Evolutionary conservation across 1,140 invertebrate genomes (phyloP).

Genomic region (Manduca sexta): DNA sequence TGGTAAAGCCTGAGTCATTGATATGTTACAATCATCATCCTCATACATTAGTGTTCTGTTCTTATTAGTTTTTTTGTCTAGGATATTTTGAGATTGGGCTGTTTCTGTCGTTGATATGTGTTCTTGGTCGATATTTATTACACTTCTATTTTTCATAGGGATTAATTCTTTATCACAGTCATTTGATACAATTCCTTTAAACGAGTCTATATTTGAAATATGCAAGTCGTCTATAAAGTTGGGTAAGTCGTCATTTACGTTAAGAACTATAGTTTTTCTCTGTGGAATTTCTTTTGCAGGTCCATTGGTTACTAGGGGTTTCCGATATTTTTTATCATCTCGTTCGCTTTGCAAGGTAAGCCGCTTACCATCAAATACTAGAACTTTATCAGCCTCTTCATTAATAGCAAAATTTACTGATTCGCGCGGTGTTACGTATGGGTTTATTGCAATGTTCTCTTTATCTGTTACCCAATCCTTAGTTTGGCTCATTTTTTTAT

Average conservation of each 20-base stretch:
- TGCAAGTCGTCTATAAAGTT: slow-evolving; percentile 31
- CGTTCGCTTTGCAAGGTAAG: slow-evolving; percentile 41
- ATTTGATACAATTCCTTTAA: neutral
- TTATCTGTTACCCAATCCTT: slow-evolving; percentile 46
- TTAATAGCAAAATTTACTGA: slow-evolving; percentile 44
- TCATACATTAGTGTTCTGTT: slow-evolving; percentile 4
- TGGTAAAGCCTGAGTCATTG: slow-evolving; percentile 16
- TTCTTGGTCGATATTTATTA: slow-evolving; percentile 19
- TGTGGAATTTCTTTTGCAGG: slow-evolving; percentile 12
- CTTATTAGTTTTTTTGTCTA: slow-evolving; percentile 11
- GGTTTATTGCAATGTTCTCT: slow-evolving; percentile 55
- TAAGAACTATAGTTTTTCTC: slow-evolving; percentile 44
- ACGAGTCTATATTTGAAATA: slow-evolving; percentile 1
- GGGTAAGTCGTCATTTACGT: slow-evolving; percentile 45
- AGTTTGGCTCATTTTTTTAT: slow-evolving; percentile 20
- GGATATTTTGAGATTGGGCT: slow-evolving; percentile 5
- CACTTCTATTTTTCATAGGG: neutral
- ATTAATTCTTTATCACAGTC: neutral
- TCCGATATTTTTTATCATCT: slow-evolving; percentile 14
- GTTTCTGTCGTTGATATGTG: slow-evolving; percentile 25
- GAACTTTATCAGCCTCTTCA: slow-evolving; percentile 39
- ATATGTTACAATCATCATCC: slow-evolving; percentile 12
- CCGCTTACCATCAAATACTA: slow-evolving; percentile 58
- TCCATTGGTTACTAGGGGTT: slow-evolving; percentile 17
- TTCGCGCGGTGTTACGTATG: slow-evolving; percentile 40